phyloP scores from a whole-genome alignment of 1,140 invertebrate genomes.

The Pissodes strobi region DNA sequence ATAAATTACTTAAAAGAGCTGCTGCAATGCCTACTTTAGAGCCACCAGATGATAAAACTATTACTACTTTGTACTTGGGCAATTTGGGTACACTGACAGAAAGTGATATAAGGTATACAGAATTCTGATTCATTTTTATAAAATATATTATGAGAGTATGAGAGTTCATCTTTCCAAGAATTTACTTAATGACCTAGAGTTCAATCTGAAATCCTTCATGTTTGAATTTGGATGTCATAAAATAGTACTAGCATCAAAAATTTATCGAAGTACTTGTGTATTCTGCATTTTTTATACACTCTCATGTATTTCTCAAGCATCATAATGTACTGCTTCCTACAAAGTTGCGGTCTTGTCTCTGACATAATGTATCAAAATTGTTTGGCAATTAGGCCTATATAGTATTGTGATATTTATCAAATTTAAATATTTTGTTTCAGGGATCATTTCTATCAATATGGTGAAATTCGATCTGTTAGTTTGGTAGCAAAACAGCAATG shows the following conservation, averaged over 20 bases:
- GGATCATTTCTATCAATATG: conserved; percentile 97
- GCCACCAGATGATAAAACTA: conserved; percentile 92
- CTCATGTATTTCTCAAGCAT: too few relatives aligned
- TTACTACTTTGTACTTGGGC: conserved; percentile 96
- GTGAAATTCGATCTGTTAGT: conserved; percentile 94
- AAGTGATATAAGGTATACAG: conserved; percentile 84
- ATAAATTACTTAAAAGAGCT: conserved; percentile 92
- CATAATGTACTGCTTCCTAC: too few relatives aligned
- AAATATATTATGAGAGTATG: not conserved
- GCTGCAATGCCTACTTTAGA: conserved; percentile 93
- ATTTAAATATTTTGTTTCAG: conserved; percentile 60
- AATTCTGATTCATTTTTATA: not conserved
- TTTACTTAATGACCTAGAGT: too few relatives aligned
- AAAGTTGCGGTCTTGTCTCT: too few relatives aligned
- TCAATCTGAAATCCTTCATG: too few relatives aligned
- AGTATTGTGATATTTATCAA: too few relatives aligned
- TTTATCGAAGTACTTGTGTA: too few relatives aligned
- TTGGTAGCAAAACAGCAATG: conserved; percentile 93
- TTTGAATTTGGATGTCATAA: too few relatives aligned
- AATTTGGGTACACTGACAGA: conserved; percentile 92
- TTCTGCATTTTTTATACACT: too few relatives aligned
- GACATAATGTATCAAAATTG: too few relatives aligned
- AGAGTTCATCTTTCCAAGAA: not conserved
- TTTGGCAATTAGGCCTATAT: too few relatives aligned
- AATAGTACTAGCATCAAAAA: too few relatives aligned